phyloP scores from a whole-genome alignment of 2,888 invertebrate species.

The Phorcus lineatus region DNA sequence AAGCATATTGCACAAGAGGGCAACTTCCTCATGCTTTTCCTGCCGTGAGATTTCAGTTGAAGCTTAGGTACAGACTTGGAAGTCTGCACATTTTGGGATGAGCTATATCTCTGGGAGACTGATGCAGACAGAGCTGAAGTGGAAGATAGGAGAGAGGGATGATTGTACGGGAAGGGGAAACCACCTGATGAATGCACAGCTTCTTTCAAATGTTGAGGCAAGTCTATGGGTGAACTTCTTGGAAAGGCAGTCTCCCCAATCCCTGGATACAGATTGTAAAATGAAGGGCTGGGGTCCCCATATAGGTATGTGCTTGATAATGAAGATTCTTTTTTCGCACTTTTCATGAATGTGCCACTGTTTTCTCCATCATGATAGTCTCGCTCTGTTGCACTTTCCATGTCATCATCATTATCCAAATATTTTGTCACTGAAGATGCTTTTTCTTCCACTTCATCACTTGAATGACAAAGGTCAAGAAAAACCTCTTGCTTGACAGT shows the following conservation, averaged over 20 bases:
- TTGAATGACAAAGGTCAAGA: neutral
- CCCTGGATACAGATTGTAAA: no score
- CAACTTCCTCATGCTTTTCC: neutral
- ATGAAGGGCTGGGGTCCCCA: no score
- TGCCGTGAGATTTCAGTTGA: neutral
- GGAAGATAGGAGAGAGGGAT: neutral
- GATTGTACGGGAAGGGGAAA: no score
- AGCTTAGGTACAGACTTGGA: neutral
- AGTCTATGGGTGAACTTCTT: neutral
- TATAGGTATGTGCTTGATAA: no score
- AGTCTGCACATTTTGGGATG: neutral
- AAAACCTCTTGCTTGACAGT: neutral
- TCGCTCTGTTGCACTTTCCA: neutral
- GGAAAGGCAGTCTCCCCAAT: neutral
- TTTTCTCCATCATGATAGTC: neutral
- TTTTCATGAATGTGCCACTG: neutral
- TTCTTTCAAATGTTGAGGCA: no score
- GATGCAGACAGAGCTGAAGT: neutral
- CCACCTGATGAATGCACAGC: neutral
- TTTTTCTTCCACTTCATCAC: neutral
- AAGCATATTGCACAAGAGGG: neutral
- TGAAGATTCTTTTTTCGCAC: no score
- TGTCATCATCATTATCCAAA: neutral
- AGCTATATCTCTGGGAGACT: neutral
- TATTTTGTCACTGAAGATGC: neutral